A percentile compares a stretch with the other conserved stretches of the same genome.
These are phyloP conservation scores for Acanthurus leucopareius DNA, from an alignment of 2,797 vertebrate genomes.

Conservation along the genomic window DNA sequence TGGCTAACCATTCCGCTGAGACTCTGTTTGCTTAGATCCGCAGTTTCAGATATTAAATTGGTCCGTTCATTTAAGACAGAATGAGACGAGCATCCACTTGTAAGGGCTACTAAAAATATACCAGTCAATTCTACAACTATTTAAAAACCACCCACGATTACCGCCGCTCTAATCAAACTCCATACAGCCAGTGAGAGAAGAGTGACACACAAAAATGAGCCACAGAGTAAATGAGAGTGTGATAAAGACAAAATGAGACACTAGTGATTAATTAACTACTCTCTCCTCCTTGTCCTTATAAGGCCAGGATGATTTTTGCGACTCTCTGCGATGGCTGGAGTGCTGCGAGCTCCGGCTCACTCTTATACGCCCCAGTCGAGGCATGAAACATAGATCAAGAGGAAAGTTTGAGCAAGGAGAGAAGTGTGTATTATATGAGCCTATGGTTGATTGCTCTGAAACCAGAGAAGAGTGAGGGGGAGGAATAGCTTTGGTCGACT, in stretches of 20 bases:
- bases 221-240: slow-evolving; percentile 59
- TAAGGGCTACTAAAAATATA: neutral
- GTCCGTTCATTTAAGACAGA: slow-evolving; percentile 7
- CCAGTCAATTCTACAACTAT: neutral
- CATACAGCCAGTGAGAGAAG: neutral
- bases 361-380: slow-evolving; percentile 49
- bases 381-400: slow-evolving; percentile 82
- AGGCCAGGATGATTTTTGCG: slow-evolving; percentile 61
- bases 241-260: slow-evolving; percentile 63
- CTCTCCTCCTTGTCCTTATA: slow-evolving; percentile 52
- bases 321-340: slow-evolving; percentile 44
- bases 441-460: slow-evolving; percentile 70
- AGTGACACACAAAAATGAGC: slow-evolving; percentile 52
- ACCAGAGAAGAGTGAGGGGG: slow-evolving; percentile 51
- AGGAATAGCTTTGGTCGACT: slow-evolving; percentile 60
- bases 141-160: slow-evolving; percentile 18
- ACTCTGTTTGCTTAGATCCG: neutral
- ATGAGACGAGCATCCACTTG: neutral
- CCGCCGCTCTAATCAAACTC: slow-evolving; percentile 22
- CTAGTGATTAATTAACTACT: slow-evolving; percentile 69
- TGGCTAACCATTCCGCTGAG: slow-evolving; percentile 11
- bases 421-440: slow-evolving; percentile 52
- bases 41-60: neutral
- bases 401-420: slow-evolving; percentile 69
- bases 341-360: slow-evolving; percentile 20